A percentile compares a stretch with the other conserved stretches of the same genome.
Evolutionary conservation across 2,113 vertebrate species (phyloP).

Genomic region (Thryonomys swinderianus): DNA sequence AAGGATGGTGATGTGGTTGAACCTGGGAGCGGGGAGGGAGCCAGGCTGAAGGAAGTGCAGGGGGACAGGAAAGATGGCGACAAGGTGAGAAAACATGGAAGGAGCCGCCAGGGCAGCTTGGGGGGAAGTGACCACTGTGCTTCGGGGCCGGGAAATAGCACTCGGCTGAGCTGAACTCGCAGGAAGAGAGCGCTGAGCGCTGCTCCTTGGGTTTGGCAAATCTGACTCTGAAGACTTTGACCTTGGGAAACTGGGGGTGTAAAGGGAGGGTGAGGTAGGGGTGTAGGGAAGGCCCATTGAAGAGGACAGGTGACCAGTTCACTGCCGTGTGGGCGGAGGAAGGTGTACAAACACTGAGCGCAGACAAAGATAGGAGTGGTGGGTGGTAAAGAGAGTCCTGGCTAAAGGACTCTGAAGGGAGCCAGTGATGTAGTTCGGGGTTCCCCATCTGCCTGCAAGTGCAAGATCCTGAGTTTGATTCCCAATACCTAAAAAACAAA

Average conservation of each 20-base stretch:
- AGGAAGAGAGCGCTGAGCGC: neutral
- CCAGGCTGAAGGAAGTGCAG: neutral
- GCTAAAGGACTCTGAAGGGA: too few relatives aligned
- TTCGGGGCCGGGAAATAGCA: neutral
- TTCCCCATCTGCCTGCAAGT: too few relatives aligned
- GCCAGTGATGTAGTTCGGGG: too few relatives aligned
- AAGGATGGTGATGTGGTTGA: neutral
- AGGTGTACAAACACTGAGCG: neutral
- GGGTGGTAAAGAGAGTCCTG: rapidly evolving
- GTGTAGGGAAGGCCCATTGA: neutral
- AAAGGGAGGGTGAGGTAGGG: neutral
- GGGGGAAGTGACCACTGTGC: neutral
- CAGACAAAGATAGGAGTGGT: neutral
- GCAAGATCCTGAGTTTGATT: too few relatives aligned
- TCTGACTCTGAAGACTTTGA: neutral
- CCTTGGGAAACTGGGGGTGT: neutral
- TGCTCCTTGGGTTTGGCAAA: neutral
- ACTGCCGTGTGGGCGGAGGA: neutral
- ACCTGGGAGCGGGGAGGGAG: neutral
- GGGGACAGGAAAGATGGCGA: neutral
- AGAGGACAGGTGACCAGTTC: neutral
- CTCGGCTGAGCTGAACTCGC: neutral
- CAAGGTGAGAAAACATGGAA: neutral
- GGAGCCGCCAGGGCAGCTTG: neutral
- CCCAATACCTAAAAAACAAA: too few relatives aligned